Percentiles rank a stretch among this genome's conserved stretches.
These are phyloP conservation scores for Sakesphorus luctuosus DNA, from an alignment of 2,113 vertebrate genomes.

Conservation along the genomic window DNA sequence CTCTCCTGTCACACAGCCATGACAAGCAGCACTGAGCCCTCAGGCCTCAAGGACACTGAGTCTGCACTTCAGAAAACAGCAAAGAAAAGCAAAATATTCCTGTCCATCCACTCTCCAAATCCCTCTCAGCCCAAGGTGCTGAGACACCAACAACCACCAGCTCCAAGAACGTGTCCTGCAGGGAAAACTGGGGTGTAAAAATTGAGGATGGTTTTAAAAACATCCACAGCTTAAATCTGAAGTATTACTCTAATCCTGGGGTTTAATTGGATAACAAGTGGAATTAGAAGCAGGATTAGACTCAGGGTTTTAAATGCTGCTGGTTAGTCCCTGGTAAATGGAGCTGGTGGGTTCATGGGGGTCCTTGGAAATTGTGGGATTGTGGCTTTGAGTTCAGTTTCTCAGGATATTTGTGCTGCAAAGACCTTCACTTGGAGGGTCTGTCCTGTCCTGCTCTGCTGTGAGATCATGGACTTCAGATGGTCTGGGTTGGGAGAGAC, in stretches of 20 bases:
- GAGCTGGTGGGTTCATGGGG: not conserved
- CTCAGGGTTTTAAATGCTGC: not conserved
- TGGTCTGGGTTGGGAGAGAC: not conserved
- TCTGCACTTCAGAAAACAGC: not conserved
- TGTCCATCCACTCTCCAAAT: not conserved
- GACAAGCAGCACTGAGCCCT: not conserved
- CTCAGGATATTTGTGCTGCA: not conserved
- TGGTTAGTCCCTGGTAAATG: not conserved
- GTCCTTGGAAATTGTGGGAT: not conserved
- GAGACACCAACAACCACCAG: not conserved
- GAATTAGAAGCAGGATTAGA: not conserved
- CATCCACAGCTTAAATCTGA: not conserved
- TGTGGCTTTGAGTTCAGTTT: not conserved
- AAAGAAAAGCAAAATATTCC: not conserved
- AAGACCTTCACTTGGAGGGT: not conserved
- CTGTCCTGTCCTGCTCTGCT: not conserved
- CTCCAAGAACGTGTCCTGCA: fast-evolving
- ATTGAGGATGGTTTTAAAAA: not conserved
- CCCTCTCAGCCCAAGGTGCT: not conserved
- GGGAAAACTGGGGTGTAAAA: not conserved
- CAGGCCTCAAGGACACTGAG: not conserved
- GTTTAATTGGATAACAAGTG: not conserved
- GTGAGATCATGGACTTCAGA: not conserved
- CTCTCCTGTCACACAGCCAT: not conserved
- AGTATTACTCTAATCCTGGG: not conserved